Evolutionary conservation across 2,888 invertebrate species (phyloP).

Genomic region (Taphrorychus bicolor): DNA sequence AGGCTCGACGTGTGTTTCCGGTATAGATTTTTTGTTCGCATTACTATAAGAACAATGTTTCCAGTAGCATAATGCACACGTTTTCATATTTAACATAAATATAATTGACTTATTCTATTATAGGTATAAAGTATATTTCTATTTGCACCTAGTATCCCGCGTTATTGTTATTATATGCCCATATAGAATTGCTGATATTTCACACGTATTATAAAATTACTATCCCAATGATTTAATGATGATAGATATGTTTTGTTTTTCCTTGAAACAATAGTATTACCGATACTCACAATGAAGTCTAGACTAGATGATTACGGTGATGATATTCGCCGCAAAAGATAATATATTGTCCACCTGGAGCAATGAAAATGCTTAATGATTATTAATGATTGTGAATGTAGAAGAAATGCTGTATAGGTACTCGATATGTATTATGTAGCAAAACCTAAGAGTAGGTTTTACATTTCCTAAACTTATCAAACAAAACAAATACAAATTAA

Average conservation of each 20-base stretch:
- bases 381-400: no score
- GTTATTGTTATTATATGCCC: background rate
- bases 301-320: background rate
- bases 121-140: background rate
- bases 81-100: background rate
- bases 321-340: background rate
- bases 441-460: no score
- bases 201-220: background rate
- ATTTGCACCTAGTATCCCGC: slow-evolving; percentile 3
- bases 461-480: no score
- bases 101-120: slow-evolving; percentile 4
- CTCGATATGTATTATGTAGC: no score
- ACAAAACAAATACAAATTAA: no score
- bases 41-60: background rate
- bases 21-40: background rate
- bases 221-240: slow-evolving; percentile 1
- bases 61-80: background rate
- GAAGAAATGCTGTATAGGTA: background rate
- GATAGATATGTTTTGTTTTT: background rate
- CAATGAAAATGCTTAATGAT: no score
- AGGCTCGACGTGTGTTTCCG: background rate
- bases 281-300: background rate
- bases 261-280: background rate
- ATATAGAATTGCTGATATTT: background rate
- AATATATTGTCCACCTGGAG: no score